phyloP scores from a whole-genome alignment of 2,888 invertebrate species.

The Dryococelus australis region DNA sequence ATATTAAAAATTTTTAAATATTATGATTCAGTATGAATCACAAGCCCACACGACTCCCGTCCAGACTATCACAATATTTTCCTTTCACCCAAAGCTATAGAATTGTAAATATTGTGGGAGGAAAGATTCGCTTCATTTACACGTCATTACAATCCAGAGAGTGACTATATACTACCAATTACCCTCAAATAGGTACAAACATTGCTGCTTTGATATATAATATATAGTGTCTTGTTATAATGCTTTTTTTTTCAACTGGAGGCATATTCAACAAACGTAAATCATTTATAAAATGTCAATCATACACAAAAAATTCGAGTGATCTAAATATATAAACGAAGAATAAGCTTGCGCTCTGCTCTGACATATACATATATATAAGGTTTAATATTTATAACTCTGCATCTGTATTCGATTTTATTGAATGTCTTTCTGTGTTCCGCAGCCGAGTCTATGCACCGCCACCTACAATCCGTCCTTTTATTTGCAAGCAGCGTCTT shows the following conservation, averaged over 20 bases:
- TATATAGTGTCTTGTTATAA: background rate
- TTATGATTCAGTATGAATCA: background rate
- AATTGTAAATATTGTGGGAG: background rate
- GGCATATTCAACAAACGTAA: conserved; percentile 25
- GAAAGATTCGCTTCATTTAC: background rate
- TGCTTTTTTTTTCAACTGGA: background rate
- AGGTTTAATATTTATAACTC: conserved; percentile 8
- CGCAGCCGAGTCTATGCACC: background rate
- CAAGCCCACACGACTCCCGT: background rate
- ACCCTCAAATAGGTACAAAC: background rate
- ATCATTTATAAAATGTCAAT: conserved; percentile 27
- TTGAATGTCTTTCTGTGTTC: conserved; percentile 4
- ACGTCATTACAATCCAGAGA: background rate
- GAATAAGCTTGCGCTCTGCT: conserved; percentile 25
- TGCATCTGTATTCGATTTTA: background rate
- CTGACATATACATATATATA: conserved; percentile 29
- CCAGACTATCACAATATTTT: background rate
- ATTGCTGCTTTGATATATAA: background rate
- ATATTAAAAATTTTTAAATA: background rate
- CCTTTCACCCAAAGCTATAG: background rate
- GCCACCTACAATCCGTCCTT: background rate
- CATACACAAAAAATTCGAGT: conserved; percentile 24
- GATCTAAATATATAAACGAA: conserved; percentile 27
- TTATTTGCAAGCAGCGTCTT: background rate
- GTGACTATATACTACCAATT: background rate